Conservation (phyloP, 2,113 vertebrate species). For the Accipiter virgatus region DNA sequence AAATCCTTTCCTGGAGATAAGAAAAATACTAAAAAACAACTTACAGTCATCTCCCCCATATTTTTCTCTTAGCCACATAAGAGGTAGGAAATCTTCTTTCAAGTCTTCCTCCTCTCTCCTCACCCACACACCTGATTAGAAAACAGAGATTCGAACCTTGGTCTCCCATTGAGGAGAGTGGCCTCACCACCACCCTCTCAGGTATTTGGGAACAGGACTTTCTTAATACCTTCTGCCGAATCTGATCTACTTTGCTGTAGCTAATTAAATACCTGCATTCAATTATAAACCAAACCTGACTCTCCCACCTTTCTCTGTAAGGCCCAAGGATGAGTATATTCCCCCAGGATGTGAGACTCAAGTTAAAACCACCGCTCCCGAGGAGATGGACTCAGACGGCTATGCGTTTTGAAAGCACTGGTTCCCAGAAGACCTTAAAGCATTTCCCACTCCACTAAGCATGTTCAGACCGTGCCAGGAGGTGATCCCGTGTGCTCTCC, state of each 20-base stretch:
- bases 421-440: background rate
- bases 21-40: background rate
- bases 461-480: background rate
- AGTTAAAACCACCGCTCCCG: background rate
- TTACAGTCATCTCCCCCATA: background rate
- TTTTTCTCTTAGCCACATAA: constrained; percentile 36
- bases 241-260: background rate
- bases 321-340: background rate
- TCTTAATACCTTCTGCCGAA: background rate
- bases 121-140: background rate
- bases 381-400: background rate
- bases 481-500: background rate
- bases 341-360: background rate
- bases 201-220: background rate
- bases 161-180: background rate
- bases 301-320: background rate
- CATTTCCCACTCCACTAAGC: background rate
- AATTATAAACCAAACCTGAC: background rate
- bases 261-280: constrained; percentile 14
- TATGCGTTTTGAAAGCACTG: background rate
- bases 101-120: constrained; percentile 7
- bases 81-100: constrained; percentile 45
- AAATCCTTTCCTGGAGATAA: constrained; percentile 14
- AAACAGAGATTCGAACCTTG: background rate
- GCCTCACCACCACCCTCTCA: background rate